phyloP scores from a whole-genome alignment of 2,113 vertebrate species.

The Nibea coibor region DNA sequence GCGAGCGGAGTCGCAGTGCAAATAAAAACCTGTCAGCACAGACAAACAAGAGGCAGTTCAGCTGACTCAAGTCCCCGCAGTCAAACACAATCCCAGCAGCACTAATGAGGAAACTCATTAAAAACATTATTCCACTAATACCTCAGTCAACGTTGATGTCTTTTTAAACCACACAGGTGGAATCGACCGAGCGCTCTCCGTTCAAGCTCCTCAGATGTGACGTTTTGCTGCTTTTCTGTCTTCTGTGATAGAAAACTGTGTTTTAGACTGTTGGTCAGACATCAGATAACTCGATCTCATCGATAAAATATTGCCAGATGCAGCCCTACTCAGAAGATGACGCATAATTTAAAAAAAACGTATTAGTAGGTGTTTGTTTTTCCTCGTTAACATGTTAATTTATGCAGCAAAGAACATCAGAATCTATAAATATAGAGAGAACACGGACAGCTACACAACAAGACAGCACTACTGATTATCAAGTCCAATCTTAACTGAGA shows the following conservation, averaged over 20 bases:
- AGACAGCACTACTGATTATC: neutral
- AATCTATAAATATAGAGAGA: neutral
- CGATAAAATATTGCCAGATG: neutral
- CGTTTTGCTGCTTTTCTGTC: neutral
- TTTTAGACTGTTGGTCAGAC: neutral
- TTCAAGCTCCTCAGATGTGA: too few relatives aligned
- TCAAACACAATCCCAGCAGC: slow-evolving; percentile 13
- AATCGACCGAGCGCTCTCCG: neutral
- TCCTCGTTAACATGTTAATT: neutral
- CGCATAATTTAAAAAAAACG: neutral
- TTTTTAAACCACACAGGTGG: neutral
- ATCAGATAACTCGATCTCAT: neutral
- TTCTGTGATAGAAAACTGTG: neutral
- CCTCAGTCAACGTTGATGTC: neutral
- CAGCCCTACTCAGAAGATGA: neutral
- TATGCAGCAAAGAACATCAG: slow-evolving; percentile 1
- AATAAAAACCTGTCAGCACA: slow-evolving; percentile 27
- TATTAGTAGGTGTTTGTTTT: neutral
- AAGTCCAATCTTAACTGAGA: neutral
- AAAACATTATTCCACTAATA: slow-evolving; percentile 11
- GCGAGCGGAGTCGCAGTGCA: neutral
- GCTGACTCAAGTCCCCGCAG: slow-evolving; percentile 55
- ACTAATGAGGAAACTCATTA: slow-evolving; percentile 58
- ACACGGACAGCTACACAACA: neutral
- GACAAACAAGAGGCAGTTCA: slow-evolving; percentile 1